Evolutionary conservation across 2,888 invertebrate genomes (phyloP).

Genomic region (Drosophila algonquin): DNA sequence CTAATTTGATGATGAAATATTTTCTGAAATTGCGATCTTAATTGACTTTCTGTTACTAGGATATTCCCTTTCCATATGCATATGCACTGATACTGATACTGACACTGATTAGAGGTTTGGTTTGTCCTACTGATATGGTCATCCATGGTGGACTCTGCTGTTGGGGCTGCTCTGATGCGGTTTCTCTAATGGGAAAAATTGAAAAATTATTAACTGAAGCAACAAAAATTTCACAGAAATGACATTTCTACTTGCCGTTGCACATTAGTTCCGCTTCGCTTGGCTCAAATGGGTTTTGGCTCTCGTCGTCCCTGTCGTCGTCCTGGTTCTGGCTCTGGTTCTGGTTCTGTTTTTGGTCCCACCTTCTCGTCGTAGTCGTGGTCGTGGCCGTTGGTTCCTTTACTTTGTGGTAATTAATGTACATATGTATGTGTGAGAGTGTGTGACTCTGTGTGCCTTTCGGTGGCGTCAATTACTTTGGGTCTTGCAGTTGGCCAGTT

Average conservation of each 20-base stretch:
- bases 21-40: too few relatives aligned
- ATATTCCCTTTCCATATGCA: not conserved
- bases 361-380: conserved; percentile 22
- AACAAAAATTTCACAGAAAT: conserved; percentile 25
- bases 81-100: too few relatives aligned
- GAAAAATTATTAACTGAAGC: conserved; percentile 6
- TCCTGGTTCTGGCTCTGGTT: conserved; percentile 27
- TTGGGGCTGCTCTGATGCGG: conserved; percentile 3
- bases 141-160: not conserved
- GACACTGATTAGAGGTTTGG: too few relatives aligned
- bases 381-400: conserved; percentile 25
- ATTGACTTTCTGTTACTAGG: not conserved
- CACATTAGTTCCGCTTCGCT: conserved; percentile 74
- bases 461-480: conserved; percentile 67
- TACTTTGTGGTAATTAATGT: conserved; percentile 69
- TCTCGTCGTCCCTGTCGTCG: conserved; percentile 46
- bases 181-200: conserved; percentile 15
- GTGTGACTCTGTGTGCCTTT: not conserved
- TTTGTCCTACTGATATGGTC: not conserved
- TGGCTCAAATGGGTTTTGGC: conserved; percentile 61
- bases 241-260: conserved; percentile 54
- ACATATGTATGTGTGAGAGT: conserved; percentile 15
- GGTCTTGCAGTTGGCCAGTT: conserved; percentile 61
- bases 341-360: conserved; percentile 12
- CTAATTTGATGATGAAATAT: not conserved